Evolutionary conservation across 2,797 vertebrate species (phyloP).

Genomic region (Trachops cirrhosus): DNA sequence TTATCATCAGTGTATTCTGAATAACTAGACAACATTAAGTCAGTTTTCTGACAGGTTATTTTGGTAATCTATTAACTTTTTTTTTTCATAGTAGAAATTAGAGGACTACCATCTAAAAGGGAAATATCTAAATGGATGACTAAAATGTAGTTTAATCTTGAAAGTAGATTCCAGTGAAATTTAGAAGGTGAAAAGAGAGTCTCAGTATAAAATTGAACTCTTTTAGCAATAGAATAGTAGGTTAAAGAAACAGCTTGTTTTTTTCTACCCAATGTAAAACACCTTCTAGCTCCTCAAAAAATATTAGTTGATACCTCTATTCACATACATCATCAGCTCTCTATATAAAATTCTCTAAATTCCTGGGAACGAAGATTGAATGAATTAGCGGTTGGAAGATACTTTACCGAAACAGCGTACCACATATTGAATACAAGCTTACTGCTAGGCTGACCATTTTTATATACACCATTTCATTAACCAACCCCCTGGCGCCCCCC

Average conservation of each 20-base stretch:
- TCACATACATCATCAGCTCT: not conserved
- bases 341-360: not conserved
- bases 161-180: not conserved
- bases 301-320: not conserved
- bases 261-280: not conserved
- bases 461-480: not conserved
- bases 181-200: not conserved
- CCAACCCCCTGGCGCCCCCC: not conserved
- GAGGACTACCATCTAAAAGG: not conserved
- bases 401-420: not conserved
- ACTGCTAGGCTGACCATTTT: not conserved
- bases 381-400: not conserved
- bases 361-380: not conserved
- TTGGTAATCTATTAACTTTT: not conserved
- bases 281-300: not conserved
- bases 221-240: not conserved
- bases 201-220: not conserved
- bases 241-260: not conserved
- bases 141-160: slow-evolving; percentile 35
- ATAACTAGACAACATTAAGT: not conserved
- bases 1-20: not conserved
- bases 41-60: not conserved
- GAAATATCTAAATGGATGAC: not conserved
- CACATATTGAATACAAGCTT: not conserved
- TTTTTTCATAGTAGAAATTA: not conserved